These are phyloP conservation scores for Netelia inedita DNA, from an alignment of 2,888 invertebrate genomes.

Conservation along the genomic window DNA sequence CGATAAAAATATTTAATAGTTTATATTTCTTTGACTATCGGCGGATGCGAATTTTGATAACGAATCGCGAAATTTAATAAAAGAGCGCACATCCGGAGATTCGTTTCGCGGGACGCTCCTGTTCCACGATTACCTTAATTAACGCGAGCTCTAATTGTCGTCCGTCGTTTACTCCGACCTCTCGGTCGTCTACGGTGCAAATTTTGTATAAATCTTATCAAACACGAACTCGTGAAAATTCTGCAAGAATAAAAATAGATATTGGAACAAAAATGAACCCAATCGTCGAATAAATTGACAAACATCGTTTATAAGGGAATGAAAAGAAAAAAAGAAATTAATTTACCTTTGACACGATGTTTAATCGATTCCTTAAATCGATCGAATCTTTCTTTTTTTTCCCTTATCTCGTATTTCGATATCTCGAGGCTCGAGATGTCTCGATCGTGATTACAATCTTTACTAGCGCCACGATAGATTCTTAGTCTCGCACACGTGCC, in stretches of 20 bases:
- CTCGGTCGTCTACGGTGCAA: constrained; percentile 30
- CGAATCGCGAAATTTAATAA: not conserved
- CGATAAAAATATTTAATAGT: not conserved
- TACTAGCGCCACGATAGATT: constrained; percentile 1
- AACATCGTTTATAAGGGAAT: not conserved
- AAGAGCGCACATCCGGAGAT: constrained; percentile 80
- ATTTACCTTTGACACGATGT: no score
- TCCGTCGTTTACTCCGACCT: constrained; percentile 56
- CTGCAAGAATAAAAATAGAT: not conserved
- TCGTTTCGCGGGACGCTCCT: constrained; percentile 73
- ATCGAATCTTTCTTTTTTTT: no score
- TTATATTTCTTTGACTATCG: not conserved
- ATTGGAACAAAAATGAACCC: not conserved
- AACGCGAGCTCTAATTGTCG: constrained; percentile 79
- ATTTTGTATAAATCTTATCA: not conserved
- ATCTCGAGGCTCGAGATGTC: no score
- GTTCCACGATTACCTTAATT: constrained; percentile 79
- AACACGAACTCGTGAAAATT: not conserved
- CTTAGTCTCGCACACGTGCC: constrained; percentile 51
- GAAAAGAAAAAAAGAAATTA: not conserved
- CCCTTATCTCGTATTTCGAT: no score
- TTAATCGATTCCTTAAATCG: no score
- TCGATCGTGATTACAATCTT: no score
- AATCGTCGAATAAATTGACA: not conserved
- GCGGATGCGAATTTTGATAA: not conserved